Evolutionary conservation across 2,797 vertebrate species (phyloP).

Genomic region (Macropus fuliginosus): DNA sequence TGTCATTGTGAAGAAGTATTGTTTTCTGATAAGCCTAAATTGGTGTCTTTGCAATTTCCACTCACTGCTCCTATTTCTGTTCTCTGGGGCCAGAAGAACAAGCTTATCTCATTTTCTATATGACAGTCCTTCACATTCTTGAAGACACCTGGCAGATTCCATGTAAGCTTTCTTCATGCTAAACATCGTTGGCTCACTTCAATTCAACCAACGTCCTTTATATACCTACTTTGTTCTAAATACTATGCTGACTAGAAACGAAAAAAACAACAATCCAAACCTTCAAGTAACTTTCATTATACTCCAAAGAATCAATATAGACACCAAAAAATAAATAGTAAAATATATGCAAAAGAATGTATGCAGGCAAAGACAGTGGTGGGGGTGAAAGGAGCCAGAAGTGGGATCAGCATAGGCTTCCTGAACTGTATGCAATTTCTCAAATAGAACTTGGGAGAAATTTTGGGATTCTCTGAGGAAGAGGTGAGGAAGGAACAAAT

Average conservation of each 20-base stretch:
- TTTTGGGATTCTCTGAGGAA: neutral
- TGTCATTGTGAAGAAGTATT: neutral
- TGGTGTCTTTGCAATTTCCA: neutral
- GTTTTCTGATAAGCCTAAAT: neutral
- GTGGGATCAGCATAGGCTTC: neutral
- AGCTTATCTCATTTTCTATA: neutral
- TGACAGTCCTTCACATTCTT: too few relatives aligned
- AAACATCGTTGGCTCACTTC: neutral
- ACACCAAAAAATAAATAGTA: neutral
- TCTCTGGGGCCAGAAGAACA: neutral
- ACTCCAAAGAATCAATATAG: neutral
- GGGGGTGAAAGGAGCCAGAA: neutral
- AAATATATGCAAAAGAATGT: neutral
- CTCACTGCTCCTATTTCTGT: neutral
- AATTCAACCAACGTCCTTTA: neutral
- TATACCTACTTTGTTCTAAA: neutral
- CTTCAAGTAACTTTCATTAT: neutral
- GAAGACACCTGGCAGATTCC: neutral
- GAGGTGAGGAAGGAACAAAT: neutral
- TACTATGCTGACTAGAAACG: neutral
- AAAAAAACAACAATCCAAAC: neutral
- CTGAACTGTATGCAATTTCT: neutral
- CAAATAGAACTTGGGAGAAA: neutral
- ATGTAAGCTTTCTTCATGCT: neutral
- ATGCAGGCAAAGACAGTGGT: neutral